These are phyloP conservation scores for Lordiphosa fenestrarum DNA, from an alignment of 2,888 invertebrate species.

Conservation along the genomic window DNA sequence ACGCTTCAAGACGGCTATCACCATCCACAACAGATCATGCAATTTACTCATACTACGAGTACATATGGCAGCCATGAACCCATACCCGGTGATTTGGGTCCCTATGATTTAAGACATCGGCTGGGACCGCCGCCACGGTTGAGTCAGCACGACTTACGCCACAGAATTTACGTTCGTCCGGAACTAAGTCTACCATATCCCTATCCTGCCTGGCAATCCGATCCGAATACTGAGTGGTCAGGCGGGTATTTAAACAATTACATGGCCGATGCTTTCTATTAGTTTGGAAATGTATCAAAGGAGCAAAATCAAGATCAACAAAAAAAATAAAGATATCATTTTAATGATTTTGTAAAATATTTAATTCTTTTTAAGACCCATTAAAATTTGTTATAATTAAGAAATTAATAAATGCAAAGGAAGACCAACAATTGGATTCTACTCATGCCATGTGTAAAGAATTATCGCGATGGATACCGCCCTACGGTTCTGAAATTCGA, in stretches of 20 bases:
- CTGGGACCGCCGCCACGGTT: constrained; percentile 4
- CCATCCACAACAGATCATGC: background rate
- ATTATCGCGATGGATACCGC: too few relatives aligned
- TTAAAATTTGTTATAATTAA: too few relatives aligned
- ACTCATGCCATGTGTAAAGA: too few relatives aligned
- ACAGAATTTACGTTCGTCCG: constrained; percentile 8
- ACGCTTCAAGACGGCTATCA: background rate
- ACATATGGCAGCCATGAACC: background rate
- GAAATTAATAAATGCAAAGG: too few relatives aligned
- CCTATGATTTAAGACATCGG: constrained; percentile 15
- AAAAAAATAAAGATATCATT: too few relatives aligned
- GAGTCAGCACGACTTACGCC: constrained; percentile 9
- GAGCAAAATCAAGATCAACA: background rate
- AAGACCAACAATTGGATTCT: too few relatives aligned
- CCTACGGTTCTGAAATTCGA: too few relatives aligned
- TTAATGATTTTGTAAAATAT: too few relatives aligned
- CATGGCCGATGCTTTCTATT: constrained; percentile 4
- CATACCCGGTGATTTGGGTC: background rate
- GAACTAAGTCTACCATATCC: background rate
- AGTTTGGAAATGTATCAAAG: too few relatives aligned
- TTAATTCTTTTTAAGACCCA: too few relatives aligned
- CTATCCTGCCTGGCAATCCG: background rate
- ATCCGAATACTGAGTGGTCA: constrained; percentile 2
- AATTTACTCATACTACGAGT: background rate
- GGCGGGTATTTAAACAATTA: background rate